Conservation (phyloP, 1,140 invertebrate species). For the Lasioglossum albipes region DNA sequence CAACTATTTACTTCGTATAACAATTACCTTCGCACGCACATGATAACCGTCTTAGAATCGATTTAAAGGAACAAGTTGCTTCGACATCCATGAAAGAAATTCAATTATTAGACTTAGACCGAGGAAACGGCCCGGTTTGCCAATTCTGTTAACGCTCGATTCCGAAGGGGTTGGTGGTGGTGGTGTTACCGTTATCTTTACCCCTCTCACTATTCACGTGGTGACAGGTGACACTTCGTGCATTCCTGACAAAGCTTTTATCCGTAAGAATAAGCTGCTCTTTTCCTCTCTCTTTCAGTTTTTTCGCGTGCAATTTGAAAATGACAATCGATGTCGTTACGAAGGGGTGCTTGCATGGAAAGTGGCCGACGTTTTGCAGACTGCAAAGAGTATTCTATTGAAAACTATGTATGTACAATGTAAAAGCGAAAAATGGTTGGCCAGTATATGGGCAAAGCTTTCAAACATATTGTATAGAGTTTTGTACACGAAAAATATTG, state of each 20-base stretch:
- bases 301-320: background rate
- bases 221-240: constrained; percentile 3
- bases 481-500: background rate
- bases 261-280: background rate
- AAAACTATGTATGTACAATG: background rate
- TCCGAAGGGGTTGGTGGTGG: background rate
- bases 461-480: background rate
- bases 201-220: constrained; percentile 2
- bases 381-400: background rate
- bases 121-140: background rate
- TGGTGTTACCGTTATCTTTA: background rate
- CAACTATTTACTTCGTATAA: background rate
- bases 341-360: background rate
- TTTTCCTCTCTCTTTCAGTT: background rate
- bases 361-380: constrained; percentile 1
- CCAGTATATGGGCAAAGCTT: constrained; percentile 16
- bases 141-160: constrained; percentile 24
- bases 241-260: background rate
- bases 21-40: constrained; percentile 35
- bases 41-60: constrained; percentile 6
- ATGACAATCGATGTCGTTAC: background rate
- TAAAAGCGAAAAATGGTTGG: background rate
- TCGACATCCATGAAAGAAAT: constrained; percentile 8
- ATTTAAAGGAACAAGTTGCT: background rate
- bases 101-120: constrained; percentile 11